Percentiles rank a stretch among this genome's conserved stretches.
Conservation (phyloP, 2,797 vertebrate genomes). For the Cyprinodon diabolis region DNA sequence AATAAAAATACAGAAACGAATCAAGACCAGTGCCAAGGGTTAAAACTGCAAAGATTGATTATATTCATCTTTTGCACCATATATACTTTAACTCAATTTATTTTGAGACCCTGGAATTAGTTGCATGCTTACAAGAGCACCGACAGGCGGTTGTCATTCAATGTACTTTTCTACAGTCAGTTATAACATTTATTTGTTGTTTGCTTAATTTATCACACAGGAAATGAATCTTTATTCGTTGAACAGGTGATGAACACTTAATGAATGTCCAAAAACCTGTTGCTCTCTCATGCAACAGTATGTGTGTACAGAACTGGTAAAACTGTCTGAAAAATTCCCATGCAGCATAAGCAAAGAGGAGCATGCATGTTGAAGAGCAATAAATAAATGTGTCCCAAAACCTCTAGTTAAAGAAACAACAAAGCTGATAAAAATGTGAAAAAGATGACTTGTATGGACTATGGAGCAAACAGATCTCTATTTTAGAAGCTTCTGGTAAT, state of each 20-base stretch:
- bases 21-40: neutral
- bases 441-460: slow-evolving; percentile 39
- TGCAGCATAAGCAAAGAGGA: slow-evolving; percentile 56
- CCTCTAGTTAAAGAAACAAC: slow-evolving; percentile 46
- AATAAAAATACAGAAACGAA: slow-evolving; percentile 18
- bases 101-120: slow-evolving; percentile 49
- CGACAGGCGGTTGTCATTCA: slow-evolving; percentile 4
- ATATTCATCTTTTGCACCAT: slow-evolving; percentile 28
- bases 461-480: slow-evolving; percentile 29
- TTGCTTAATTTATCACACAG: slow-evolving; percentile 17
- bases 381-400: slow-evolving; percentile 50
- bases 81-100: slow-evolving; percentile 40
- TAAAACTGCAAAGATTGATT: slow-evolving; percentile 10
- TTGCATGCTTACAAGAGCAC: slow-evolving; percentile 44
- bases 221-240: slow-evolving; percentile 51
- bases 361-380: slow-evolving; percentile 61
- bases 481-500: slow-evolving; percentile 37
- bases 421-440: slow-evolving; percentile 54
- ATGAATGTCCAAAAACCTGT: slow-evolving; percentile 44
- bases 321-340: slow-evolving; percentile 51
- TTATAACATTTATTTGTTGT: neutral
- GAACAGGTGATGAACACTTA: slow-evolving; percentile 18
- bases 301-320: slow-evolving; percentile 46
- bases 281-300: slow-evolving; percentile 66
- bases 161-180: neutral